A percentile compares a stretch with the other conserved stretches of the same genome.
phyloP scores from a whole-genome alignment of 1,140 invertebrate genomes.

The Lepidurus couesii region DNA sequence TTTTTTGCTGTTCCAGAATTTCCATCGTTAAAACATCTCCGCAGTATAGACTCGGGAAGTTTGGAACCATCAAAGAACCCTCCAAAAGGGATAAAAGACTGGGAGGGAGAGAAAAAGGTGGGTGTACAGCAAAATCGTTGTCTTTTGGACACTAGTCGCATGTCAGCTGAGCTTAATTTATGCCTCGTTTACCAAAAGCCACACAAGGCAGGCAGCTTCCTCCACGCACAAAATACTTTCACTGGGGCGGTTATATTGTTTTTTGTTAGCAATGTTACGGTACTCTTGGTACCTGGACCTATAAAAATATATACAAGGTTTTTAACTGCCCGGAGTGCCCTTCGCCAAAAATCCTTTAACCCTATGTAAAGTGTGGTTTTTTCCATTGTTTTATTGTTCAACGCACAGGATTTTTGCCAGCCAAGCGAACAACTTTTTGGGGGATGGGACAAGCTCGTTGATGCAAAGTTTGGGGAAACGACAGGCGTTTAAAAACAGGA shows the following conservation, averaged over 20 bases:
- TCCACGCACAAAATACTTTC: not conserved
- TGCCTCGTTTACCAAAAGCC: conserved; percentile 10
- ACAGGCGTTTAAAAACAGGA: conserved; percentile 14
- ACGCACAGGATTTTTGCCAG: not conserved
- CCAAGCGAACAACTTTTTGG: not conserved
- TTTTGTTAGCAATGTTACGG: not conserved
- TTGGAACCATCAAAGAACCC: not conserved
- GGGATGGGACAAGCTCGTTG: not conserved
- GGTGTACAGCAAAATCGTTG: not conserved
- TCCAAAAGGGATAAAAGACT: not conserved
- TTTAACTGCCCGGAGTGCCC: not conserved
- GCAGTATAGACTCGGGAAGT: not conserved
- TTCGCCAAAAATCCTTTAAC: not conserved
- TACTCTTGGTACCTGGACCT: not conserved
- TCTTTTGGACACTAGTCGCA: not conserved
- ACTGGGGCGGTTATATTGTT: not conserved
- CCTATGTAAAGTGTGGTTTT: not conserved
- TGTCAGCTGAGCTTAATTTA: not conserved
- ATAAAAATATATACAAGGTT: not conserved
- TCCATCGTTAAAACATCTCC: not conserved
- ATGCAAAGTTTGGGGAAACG: not conserved
- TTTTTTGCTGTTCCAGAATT: not conserved
- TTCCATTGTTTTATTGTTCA: not conserved
- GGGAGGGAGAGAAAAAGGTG: not conserved
- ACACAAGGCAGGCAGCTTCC: not conserved